Evolutionary conservation across 2,888 invertebrate genomes (phyloP), one percentile per base, ranked within the genome.

Genomic region (Koerneria pararmatus): DNA sequence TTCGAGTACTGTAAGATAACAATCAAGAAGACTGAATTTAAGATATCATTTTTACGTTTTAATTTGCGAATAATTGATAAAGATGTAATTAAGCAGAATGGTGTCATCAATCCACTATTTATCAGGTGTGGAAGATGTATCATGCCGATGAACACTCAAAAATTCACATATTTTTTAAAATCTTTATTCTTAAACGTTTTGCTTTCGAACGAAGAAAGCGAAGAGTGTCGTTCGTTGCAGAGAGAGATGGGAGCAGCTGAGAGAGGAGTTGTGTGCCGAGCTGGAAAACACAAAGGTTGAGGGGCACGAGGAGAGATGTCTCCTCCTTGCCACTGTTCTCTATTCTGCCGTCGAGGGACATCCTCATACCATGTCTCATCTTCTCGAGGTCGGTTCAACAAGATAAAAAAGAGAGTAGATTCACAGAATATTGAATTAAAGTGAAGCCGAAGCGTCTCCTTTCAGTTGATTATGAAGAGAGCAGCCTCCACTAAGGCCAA

Each of bases 231-330:
- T 61, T 29, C 27, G 29, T 69, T 78, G n/a, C 70, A 79, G 79
- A 62, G 79, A 80, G 22, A 73, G 76, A 29, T 76, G 75, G 54
- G 74, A 76, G 29, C 32, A 71, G n/a, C 70, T 77, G 15, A 64
- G 69, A 24, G 71, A 72, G 49, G 68, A 69, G 2, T 66, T 80
- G 24, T 65, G 80, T 34, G 74, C 75, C 53, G 78, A 80, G 60
- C 60, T 80, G 51, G 76, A 75, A 56, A 80, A 80, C 69, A 71
- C 70, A 6, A 74, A 76, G 60, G 73, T 75, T 11, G 71, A 71
- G 46, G 79, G 78, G n/a, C 78, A 80, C 69, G 78, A 80, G 63
- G 67, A 73, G 49, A 70, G 80, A 11, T 80, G 80, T 66, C 64
- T 78, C 15, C 67, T 71, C 11, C 65, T 80, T 34, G 69, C 77